Percentiles rank a stretch among this genome's conserved stretches.
phyloP scores from a whole-genome alignment of 2,113 vertebrate species.

The Ciconia boyciana region DNA sequence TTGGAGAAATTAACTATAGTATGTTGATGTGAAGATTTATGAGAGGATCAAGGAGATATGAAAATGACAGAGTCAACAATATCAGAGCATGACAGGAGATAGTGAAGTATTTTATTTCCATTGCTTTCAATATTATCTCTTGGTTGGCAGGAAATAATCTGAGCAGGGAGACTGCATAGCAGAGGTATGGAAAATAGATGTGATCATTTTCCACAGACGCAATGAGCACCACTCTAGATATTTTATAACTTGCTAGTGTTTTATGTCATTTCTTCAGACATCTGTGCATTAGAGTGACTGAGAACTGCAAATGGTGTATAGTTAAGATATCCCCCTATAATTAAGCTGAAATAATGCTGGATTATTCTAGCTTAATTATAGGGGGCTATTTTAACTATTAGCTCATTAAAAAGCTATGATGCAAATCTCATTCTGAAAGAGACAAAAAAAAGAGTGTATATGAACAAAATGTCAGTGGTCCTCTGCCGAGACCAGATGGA shows the following conservation, averaged over 20 bases:
- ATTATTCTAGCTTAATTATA: slow-evolving; percentile 70
- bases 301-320: slow-evolving; percentile 68
- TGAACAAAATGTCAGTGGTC: slow-evolving; percentile 46
- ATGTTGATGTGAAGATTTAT: slow-evolving; percentile 24
- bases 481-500: slow-evolving; percentile 49
- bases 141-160: slow-evolving; percentile 42
- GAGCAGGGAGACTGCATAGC: slow-evolving; percentile 7
- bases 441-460: neutral
- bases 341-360: slow-evolving; percentile 67
- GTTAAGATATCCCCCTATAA: slow-evolving; percentile 67
- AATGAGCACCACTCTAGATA: slow-evolving; percentile 59
- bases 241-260: slow-evolving; percentile 65
- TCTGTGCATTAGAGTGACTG: slow-evolving; percentile 64
- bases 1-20: slow-evolving; percentile 20
- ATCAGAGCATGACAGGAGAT: neutral
- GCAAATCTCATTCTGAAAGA: slow-evolving; percentile 55
- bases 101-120: slow-evolving; percentile 43
- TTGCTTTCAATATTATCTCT: slow-evolving; percentile 28
- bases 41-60: neutral
- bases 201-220: slow-evolving; percentile 62
- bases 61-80: slow-evolving; percentile 22
- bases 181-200: slow-evolving; percentile 49
- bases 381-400: slow-evolving; percentile 72
- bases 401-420: slow-evolving; percentile 71
- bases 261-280: slow-evolving; percentile 70